Conservation (phyloP, 2,797 vertebrate species). For the Cirrhinus mrigala region DNA sequence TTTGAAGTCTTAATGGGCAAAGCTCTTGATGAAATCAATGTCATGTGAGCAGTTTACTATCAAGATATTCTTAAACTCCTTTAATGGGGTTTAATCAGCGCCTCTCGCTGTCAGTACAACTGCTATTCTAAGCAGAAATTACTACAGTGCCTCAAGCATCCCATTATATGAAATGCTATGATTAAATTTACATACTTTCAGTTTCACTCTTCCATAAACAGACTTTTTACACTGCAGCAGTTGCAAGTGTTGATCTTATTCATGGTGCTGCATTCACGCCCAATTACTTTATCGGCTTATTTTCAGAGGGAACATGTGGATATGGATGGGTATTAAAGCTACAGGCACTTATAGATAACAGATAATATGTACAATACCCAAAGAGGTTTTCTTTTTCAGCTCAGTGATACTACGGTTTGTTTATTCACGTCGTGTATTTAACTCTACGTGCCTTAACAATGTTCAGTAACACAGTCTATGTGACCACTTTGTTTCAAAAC, state of each 20-base stretch:
- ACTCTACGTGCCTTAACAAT: constrained; percentile 1
- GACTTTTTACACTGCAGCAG: constrained; percentile 32
- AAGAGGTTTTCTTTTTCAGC: neutral
- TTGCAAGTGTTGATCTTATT: constrained; percentile 30
- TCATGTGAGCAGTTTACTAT: constrained; percentile 59
- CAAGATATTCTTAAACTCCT: constrained; percentile 53
- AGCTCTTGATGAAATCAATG: constrained; percentile 51
- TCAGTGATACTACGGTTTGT: neutral
- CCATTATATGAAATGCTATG: constrained; percentile 58
- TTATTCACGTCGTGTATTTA: neutral
- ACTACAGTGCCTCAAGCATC: constrained; percentile 51
- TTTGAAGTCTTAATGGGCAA: constrained; percentile 60
- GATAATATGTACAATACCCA: constrained; percentile 18
- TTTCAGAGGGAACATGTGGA: constrained; percentile 18
- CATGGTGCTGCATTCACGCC: neutral
- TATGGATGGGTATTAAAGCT: constrained; percentile 10
- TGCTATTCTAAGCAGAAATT: constrained; percentile 59
- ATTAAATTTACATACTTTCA: constrained; percentile 59
- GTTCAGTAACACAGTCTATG: neutral
- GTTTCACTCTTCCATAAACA: constrained; percentile 52
- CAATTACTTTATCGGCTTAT: constrained; percentile 27
- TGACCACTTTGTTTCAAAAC: neutral
- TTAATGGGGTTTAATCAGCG: constrained; percentile 59
- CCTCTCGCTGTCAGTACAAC: constrained; percentile 46
- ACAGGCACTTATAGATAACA: constrained; percentile 25